Conservation (phyloP, 2,113 vertebrate genomes). For the Isichthys henryi region DNA sequence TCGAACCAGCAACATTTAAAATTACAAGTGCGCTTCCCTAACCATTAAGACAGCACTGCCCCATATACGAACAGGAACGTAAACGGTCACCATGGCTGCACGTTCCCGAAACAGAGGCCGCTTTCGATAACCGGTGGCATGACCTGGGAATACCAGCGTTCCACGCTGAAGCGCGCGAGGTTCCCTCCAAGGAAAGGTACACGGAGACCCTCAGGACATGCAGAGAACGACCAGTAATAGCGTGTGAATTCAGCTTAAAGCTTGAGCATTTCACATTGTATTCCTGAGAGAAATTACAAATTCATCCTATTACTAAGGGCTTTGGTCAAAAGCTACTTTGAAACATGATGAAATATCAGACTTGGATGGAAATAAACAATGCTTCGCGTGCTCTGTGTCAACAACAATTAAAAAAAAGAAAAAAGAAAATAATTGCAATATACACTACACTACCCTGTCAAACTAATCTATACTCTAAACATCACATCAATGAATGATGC, state of each 20-base stretch:
- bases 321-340: neutral
- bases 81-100: neutral
- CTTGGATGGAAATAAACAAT: neutral
- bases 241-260: neutral
- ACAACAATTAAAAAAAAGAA: neutral
- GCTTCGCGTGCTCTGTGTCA: neutral
- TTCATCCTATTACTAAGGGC: neutral
- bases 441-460: neutral
- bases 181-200: neutral
- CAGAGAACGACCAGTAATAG: neutral
- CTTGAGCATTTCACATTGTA: neutral
- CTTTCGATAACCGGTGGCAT: neutral
- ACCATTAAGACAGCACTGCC: too few relatives aligned
- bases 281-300: neutral
- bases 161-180: neutral
- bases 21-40: too few relatives aligned
- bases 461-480: neutral
- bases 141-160: neutral
- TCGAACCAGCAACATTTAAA: too few relatives aligned
- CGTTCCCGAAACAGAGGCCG: too few relatives aligned
- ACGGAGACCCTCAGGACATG: neutral
- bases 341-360: neutral
- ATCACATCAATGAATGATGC: neutral
- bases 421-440: neutral
- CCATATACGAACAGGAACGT: neutral